Evolutionary conservation across 2,888 invertebrate species (phyloP).

Genomic region (Unio delphinus): DNA sequence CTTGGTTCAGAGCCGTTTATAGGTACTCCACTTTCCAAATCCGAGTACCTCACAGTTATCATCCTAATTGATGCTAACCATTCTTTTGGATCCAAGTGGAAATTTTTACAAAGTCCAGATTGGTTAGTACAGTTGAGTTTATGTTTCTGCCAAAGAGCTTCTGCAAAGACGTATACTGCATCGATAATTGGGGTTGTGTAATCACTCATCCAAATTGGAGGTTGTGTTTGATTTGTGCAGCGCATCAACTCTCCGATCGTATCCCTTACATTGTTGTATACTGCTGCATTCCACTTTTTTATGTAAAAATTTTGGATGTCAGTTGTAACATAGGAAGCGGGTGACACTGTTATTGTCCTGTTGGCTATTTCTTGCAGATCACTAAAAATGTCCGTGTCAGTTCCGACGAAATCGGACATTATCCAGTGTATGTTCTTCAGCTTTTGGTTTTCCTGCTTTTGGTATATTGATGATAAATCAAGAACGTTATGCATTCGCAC

Average conservation of each 20-base stretch:
- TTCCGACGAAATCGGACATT: constrained; percentile 48
- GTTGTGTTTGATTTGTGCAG: constrained; percentile 10
- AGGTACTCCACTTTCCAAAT: constrained; percentile 25
- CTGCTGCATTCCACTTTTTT: constrained; percentile 23
- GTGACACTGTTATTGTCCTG: constrained; percentile 40
- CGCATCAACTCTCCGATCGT: constrained; percentile 25
- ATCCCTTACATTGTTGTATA: constrained; percentile 6
- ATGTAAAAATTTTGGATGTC: constrained; percentile 20
- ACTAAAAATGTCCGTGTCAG: constrained; percentile 25
- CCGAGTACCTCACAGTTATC: constrained; percentile 33
- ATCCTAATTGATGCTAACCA: constrained; percentile 20
- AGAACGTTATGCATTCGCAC: constrained; percentile 3
- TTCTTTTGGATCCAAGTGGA: constrained; percentile 21
- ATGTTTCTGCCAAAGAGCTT: constrained; percentile 38
- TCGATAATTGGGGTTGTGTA: constrained; percentile 42
- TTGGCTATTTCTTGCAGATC: constrained; percentile 21
- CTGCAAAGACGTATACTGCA: constrained; percentile 51
- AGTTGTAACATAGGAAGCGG: constrained; percentile 19
- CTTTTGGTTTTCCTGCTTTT: not conserved
- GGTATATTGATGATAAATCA: too few relatives aligned
- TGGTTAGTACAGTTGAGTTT: constrained; percentile 11
- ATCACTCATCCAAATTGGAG: constrained; percentile 23
- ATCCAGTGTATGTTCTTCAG: constrained; percentile 44
- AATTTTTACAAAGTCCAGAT: constrained; percentile 11
- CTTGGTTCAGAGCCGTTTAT: constrained; percentile 24